Conservation (phyloP, 2,113 vertebrate genomes). For the Gila orcuttii region DNA sequence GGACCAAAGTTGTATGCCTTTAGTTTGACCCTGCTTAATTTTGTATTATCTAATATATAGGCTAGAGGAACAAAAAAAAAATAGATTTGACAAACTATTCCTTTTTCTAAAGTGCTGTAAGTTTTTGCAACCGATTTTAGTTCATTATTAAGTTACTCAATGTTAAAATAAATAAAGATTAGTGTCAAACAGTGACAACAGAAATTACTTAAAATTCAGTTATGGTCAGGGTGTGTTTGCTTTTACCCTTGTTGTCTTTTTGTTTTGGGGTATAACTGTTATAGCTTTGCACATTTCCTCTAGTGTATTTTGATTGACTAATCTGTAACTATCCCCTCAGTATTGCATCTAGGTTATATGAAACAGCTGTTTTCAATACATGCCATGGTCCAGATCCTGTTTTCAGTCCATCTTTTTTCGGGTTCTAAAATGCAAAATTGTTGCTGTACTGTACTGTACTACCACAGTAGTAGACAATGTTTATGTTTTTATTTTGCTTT, state of each 20-base stretch:
- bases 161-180: neutral
- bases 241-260: neutral
- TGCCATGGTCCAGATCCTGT: neutral
- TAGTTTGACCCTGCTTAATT: slow-evolving; percentile 4
- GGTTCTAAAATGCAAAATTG: neutral
- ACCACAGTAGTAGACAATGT: neutral
- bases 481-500: no score
- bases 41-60: neutral
- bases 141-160: neutral
- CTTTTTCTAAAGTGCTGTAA: neutral
- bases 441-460: neutral
- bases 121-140: neutral
- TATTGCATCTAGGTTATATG: neutral
- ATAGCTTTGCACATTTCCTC: slow-evolving; percentile 26
- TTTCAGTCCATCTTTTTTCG: neutral
- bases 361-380: neutral
- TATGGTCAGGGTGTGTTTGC: neutral
- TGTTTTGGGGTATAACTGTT: slow-evolving; percentile 44
- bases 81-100: neutral
- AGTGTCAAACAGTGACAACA: neutral
- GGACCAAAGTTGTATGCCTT: neutral
- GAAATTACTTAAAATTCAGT: slow-evolving; percentile 14
- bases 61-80: neutral
- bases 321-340: neutral
- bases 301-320: slow-evolving; percentile 3